Base-by-base conservation (phyloP, 2,888 invertebrate genomes). In the Tachina fera region DNA sequence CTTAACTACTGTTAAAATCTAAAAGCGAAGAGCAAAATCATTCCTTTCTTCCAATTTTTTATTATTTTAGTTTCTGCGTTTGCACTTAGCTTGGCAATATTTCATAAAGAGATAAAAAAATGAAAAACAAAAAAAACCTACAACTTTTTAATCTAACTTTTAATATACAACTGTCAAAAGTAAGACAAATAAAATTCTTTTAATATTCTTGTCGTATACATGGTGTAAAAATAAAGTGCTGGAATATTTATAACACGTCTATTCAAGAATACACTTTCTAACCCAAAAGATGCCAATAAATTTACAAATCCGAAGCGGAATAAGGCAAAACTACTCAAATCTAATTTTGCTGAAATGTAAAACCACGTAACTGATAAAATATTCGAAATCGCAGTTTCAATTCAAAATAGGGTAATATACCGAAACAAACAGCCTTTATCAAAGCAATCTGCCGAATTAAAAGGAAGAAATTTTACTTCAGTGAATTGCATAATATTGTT, bases 61-160 rank as follows among this genome's bases (percentile, higher is more conserved):
- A 65, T 75, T 75, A 22, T 63, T 75, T 75, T 45, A 61, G 56
- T 77, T 77, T 53, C 16, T 67, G 72, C 9, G 47, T 58, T 16
- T n/a, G 49, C 43, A 53, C 45, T 63, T 63, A 41, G 14, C 63
- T 60, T 78, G 39, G 68, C 39, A 47, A 45, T 65, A 84, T 80
- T 56, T 71, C 22, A 68, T 49, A 14, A 53, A 53, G 51, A 67
- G 22, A 67, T 47, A 49, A 67, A 80, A 22, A 47, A 58, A 79
- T 19, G 8, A 53, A 53, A 53, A 53, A 9, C 19, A 41, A 41
- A 43, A 63, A 75, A 70, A 70, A 60, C 58, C 45, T 71, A 71
- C 60, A 77, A 84, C 67, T 77, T 84, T 84, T 77, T 76, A 84
- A 84, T 84, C 80, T 77, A 84, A 84, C 72, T 76, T 84, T 81